Evolutionary conservation across 2,113 vertebrate species (phyloP), one percentile per base, ranked within the genome.

Genomic region (Prionailurus bengalensis): DNA sequence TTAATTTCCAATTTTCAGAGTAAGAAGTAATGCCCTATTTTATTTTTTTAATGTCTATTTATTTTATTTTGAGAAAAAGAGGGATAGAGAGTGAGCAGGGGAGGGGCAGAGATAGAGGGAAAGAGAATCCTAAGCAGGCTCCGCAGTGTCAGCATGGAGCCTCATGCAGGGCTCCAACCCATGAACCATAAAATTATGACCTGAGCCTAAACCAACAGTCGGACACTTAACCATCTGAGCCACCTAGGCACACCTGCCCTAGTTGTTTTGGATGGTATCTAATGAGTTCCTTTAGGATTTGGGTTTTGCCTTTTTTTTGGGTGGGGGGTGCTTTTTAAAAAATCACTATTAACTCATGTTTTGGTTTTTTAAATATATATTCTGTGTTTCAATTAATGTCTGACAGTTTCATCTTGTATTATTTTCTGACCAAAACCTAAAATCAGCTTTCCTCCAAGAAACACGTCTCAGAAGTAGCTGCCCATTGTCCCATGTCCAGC

Each of bases 401-500:
- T 92, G 31, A 92, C 36, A 92, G n/a, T 29, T 89, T 95, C n/a
- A 70, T 23, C 53, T 83, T 91, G 6, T 65, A 25, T 45, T 66
- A 76, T 84, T 84, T 84, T 80, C 55, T 87, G 31, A 19, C 48
- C 7, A 61, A 96, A 93, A 74, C 42, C 79, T 93, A 88, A 94
- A 89, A 94, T 68, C 10, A n/a, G 78, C 27, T 96, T 92, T 94
- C 58, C 58, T 89, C 66, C 88, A 84, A 58, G 66, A 70, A 95
- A 84, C 14, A 91, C 1, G 19, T 71, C 95, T 79, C 29, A 45
- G 10, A 70, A 93, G 53, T 65, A 73, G 76, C 42, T 63, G 42
- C 39, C 11, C 48, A 88, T 3, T 51, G 48, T 68, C 63, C 58
- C 65, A 96, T 71, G 94, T 82, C n/a, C 66, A 96, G 58, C 76